These are phyloP conservation scores for Volucella inanis DNA, from an alignment of 2,888 invertebrate genomes.

Conservation along the genomic window DNA sequence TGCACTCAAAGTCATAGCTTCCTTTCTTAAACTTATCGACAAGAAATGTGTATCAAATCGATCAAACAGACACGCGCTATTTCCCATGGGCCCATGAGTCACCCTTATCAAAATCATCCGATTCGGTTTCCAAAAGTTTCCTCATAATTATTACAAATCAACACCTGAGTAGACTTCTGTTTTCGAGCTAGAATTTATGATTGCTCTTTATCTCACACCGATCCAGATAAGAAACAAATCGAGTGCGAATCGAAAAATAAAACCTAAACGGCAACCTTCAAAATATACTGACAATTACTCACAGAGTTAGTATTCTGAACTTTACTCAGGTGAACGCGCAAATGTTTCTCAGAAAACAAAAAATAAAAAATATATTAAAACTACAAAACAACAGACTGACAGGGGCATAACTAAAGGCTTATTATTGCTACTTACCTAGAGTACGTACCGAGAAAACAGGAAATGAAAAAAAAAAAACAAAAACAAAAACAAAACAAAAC, in stretches of 20 bases:
- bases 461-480: conserved; percentile 24
- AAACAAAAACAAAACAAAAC: no score
- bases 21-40: no score
- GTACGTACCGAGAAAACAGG: background rate
- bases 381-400: no score
- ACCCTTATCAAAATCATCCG: no score
- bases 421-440: background rate
- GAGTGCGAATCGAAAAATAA: background rate
- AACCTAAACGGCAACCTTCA: background rate
- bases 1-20: no score
- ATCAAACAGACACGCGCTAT: no score
- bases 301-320: conserved; percentile 22
- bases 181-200: background rate
- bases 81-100: no score
- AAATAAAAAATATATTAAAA: background rate
- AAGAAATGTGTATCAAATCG: no score
- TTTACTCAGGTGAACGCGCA: conserved; percentile 41
- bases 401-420: background rate
- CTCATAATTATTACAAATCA: no score
- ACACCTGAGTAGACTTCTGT: background rate
- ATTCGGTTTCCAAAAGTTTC: no score
- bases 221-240: conserved; percentile 16
- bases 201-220: background rate
- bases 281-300: conserved; percentile 20
- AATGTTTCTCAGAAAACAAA: background rate